Base-by-base conservation (phyloP, 2,888 invertebrate genomes). In the Adela reaumurella region DNA sequence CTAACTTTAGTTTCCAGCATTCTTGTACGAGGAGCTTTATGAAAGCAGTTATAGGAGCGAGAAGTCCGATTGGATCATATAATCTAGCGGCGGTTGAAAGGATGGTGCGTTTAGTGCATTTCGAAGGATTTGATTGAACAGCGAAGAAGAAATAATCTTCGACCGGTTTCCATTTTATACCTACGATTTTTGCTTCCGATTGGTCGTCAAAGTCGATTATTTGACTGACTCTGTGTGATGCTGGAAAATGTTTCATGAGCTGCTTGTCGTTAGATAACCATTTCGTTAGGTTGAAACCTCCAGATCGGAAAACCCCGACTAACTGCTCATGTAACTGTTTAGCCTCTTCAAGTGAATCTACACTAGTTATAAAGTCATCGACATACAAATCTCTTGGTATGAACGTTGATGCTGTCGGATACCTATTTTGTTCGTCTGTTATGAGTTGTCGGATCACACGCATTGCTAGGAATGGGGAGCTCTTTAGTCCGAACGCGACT, bases 61-160 rank as follows among this genome's bases (percentile, higher is more conserved):
- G 17, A 2, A 45, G 29, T 14, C 48, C 48, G 2, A 49, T n/a
- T 2, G 45, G 45, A 19, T 45, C 45, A n/a, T 29, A 49, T 2
- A 24, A 35, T 8, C 24, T 4, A 3, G 48, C 48, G 2, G 45
- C 18, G 16, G 19, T 19, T 3, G 45, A 19, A n/a, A 49, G 19
- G 14, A 49, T 49, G 28, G 4, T 45, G 3, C 48, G 35, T 45
- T 49, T 49, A 1, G 48, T 49, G 43, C 48, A 49, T 19, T 8
- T 19, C 5, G 3, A 5, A 3, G 3, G 8, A 18, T 19, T 18
- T 18, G 10, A 3, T 2, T 28, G 19, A 2, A 45, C 35, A 3
- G 24, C 3, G 19, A 49, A 49, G 2, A 28, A 44, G 16, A 49
- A 48, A 17, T 28, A 18, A 28, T 48, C 44, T 2, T 49, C 45